phyloP scores from a whole-genome alignment of 1,140 invertebrate species.

The Globodera rostochiensis region DNA sequence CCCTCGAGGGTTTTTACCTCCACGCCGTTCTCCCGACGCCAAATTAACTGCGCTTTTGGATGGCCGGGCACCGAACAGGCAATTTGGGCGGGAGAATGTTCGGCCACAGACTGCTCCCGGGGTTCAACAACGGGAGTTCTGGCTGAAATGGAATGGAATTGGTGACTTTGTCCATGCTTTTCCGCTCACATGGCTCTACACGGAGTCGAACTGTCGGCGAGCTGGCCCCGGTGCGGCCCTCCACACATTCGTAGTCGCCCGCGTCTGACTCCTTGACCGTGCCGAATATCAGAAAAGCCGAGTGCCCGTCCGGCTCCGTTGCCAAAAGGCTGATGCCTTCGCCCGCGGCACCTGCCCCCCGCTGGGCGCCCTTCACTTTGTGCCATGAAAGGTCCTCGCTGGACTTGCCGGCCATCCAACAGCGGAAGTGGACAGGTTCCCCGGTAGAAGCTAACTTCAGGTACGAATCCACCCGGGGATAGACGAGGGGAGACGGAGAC shows the following conservation, averaged over 20 bases:
- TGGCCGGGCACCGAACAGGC: constrained; percentile 17
- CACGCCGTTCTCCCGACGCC: constrained; percentile 25
- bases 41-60: constrained; percentile 12
- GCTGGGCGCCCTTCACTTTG: not conserved
- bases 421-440: constrained; percentile 22
- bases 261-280: constrained; percentile 16
- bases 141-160: constrained; percentile 7
- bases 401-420: constrained; percentile 16
- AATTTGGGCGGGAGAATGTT: constrained; percentile 5
- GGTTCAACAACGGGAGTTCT: constrained; percentile 11
- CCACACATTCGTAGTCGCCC: constrained; percentile 19
- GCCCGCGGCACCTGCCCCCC: not conserved
- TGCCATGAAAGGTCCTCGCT: constrained; percentile 18
- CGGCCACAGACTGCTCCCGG: not conserved
- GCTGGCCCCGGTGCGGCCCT: not conserved
- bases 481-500: not conserved
- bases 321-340: constrained; percentile 1
- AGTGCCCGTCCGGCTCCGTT: constrained; percentile 22
- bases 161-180: too few species aligned
- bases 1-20: not conserved
- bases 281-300: constrained; percentile 26
- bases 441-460: constrained; percentile 17
- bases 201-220: constrained; percentile 10
- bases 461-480: constrained; percentile 21
- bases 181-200: constrained; percentile 26